A percentile compares a stretch with the other conserved stretches of the same genome.
Conservation (phyloP, 2,888 invertebrate genomes). For the Julus scandinavius region DNA sequence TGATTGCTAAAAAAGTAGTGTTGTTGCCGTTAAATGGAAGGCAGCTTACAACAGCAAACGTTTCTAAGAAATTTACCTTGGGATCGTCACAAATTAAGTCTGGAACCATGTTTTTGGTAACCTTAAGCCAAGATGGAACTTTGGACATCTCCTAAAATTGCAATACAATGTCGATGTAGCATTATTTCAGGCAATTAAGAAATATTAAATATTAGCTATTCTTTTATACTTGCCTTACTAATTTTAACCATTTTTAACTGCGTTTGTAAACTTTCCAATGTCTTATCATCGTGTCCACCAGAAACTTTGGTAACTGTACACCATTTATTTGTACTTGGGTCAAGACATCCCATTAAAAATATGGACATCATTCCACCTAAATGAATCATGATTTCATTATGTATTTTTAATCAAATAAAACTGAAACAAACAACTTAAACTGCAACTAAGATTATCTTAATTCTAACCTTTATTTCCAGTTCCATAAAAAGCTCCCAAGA, state of each 20-base stretch:
- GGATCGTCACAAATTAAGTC: conserved; percentile 90
- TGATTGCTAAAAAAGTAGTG: conserved; percentile 69
- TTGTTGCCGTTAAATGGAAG: not conserved
- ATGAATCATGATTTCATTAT: conserved; percentile 44
- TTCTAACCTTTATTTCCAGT: conserved; percentile 80
- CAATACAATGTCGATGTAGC: not conserved
- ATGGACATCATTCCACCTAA: conserved; percentile 88
- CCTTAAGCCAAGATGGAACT: conserved; percentile 83
- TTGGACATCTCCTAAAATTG: conserved; percentile 70
- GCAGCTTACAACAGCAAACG: not conserved
- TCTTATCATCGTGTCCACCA: conserved; percentile 85
- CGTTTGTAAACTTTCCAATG: conserved; percentile 77
- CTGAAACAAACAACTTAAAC: not conserved
- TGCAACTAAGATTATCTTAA: not conserved
- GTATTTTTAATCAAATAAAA: not conserved
- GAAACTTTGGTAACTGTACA: conserved; percentile 88
- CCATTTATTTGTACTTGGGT: conserved; percentile 75
- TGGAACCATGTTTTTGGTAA: conserved; percentile 85
- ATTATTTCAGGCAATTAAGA: not conserved
- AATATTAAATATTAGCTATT: not conserved
- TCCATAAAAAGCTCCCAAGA: conserved; percentile 95
- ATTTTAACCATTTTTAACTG: conserved; percentile 83
- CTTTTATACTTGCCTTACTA: conserved; percentile 69
- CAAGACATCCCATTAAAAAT: conserved; percentile 92
- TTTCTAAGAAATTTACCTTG: conserved; percentile 67